Evolutionary conservation across 2,113 vertebrate species (phyloP), one percentile per base, ranked within the genome.

Genomic region (Rhineura floridana): DNA sequence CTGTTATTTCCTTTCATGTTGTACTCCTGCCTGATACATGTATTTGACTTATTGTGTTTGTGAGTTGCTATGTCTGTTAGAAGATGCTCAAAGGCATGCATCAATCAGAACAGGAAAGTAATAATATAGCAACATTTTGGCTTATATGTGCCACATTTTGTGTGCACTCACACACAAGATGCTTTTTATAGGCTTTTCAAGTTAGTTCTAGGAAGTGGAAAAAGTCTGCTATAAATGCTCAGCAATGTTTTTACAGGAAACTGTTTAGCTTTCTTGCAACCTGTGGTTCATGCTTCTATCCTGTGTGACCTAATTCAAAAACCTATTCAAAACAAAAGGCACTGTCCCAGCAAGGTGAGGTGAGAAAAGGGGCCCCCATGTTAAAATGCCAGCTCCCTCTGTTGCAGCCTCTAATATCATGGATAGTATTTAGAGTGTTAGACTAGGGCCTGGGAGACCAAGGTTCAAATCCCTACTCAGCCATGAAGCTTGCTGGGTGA

Each of bases 221-320:
- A 21, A 73, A 6, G 15, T 36, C 72, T 42, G 7, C 19, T 30
- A 23, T 19, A 52, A 19, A 50, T 39, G 5, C 33, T 39, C 78
- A 92, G 62, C 72, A 85, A 30, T 23, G 15, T 36, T n/a, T 69
- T 75, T 8, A 52, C 67, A 59, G 25, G 46, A 85, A 92, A 50
- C 3, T 28, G 6, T 0, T 0, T 8, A 33, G 4, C 3, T 25
- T 67, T 28, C 69, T 50, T 63, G 86, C 23, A 63, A 3, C 52
- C 52, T 88, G 81, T n/a, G 87, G 72, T 88, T 88, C 59, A 11
- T 6, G 30, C 52, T 81, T 81, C 86, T 77, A 28, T 67, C 67
- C 69, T 1, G 3, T 39, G 33, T 33, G 15, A 46, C 10, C 36
- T 59, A 46, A 8, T 52, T 55, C 28, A 55, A n/a, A 78, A 83